A percentile compares a stretch with the other conserved stretches of the same genome.
Conservation (phyloP, 2,888 invertebrate species). For the Endomychus coccineus region DNA sequence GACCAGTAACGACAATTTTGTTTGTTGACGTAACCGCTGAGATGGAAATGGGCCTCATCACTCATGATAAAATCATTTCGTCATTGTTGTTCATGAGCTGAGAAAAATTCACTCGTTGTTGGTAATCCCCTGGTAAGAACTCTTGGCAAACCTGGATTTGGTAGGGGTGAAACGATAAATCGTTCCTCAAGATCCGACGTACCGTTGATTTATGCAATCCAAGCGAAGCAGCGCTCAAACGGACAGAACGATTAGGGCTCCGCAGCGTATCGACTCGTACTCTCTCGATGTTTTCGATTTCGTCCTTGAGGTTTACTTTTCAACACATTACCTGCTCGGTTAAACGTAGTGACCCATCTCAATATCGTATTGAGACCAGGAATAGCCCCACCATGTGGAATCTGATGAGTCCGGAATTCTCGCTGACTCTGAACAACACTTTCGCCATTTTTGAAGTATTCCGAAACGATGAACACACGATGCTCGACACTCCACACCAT, state of each 20-base stretch:
- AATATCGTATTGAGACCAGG: conserved; percentile 14
- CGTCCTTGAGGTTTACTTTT: conserved; percentile 11
- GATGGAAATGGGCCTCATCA: too few relatives aligned
- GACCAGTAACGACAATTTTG: too few relatives aligned
- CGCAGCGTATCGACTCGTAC: conserved; percentile 6
- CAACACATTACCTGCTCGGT: conserved; percentile 7
- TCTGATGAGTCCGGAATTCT: conserved; percentile 12
- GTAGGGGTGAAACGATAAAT: background rate
- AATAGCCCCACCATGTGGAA: conserved; percentile 11
- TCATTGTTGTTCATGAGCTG: background rate
- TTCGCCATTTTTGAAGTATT: conserved; percentile 8
- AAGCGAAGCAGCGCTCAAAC: background rate
- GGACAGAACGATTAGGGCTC: conserved; percentile 11
- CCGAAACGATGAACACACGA: too few relatives aligned
- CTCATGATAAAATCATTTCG: background rate
- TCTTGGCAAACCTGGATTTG: background rate
- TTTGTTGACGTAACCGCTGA: too few relatives aligned
- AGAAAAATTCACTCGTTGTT: background rate
- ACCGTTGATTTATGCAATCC: background rate
- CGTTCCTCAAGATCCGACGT: background rate
- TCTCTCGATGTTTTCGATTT: conserved; percentile 9
- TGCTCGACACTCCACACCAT: too few relatives aligned
- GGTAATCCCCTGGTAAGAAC: background rate
- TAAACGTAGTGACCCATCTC: conserved; percentile 12
- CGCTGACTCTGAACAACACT: conserved; percentile 12